These are phyloP conservation scores for Amphimedon queenslandica DNA, from an alignment of 37 sponge, comb jelly and placozoan species.

Conservation along the genomic window DNA sequence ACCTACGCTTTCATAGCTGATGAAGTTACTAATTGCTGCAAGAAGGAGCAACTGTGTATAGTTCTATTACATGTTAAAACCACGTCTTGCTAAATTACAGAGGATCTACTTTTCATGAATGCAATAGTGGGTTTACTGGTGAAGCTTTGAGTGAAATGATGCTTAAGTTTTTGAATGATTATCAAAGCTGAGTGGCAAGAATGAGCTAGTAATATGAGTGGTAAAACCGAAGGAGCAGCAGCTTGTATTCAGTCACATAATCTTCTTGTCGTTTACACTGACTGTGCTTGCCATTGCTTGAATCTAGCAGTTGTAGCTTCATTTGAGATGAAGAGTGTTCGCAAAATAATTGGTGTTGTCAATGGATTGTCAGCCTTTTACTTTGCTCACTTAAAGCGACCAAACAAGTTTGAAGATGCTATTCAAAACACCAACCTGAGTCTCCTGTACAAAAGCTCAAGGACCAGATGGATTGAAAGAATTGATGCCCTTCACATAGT, in stretches of 20 bases:
- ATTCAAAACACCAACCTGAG: background rate
- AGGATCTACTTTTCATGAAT: conserved; percentile 57
- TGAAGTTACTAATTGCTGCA: conserved; percentile 48
- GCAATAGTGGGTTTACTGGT: conserved; percentile 63
- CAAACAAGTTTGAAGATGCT: background rate
- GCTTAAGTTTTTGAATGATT: background rate
- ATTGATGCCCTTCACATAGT: background rate
- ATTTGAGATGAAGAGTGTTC: background rate
- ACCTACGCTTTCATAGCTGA: conserved; percentile 41
- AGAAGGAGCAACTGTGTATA: conserved; percentile 53
- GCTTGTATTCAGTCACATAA: conserved; percentile 23
- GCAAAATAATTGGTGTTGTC: background rate
- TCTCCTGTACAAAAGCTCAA: background rate
- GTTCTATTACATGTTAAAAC: conserved; percentile 34
- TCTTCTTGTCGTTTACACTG: conserved; percentile 22
- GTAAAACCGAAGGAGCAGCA: conserved; percentile 31
- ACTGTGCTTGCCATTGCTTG: background rate
- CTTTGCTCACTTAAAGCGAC: background rate
- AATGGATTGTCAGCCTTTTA: background rate
- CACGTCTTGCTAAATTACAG: conserved; percentile 17
- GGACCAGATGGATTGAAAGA: background rate
- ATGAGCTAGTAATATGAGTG: conserved; percentile 52
- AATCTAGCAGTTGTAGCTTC: background rate
- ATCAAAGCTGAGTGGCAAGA: conserved; percentile 51
- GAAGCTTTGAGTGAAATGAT: conserved; percentile 33